Percentiles rank a stretch among this genome's conserved stretches.
phyloP scores from a whole-genome alignment of 1,140 invertebrate species.

The Fragariocoptes setiger region DNA sequence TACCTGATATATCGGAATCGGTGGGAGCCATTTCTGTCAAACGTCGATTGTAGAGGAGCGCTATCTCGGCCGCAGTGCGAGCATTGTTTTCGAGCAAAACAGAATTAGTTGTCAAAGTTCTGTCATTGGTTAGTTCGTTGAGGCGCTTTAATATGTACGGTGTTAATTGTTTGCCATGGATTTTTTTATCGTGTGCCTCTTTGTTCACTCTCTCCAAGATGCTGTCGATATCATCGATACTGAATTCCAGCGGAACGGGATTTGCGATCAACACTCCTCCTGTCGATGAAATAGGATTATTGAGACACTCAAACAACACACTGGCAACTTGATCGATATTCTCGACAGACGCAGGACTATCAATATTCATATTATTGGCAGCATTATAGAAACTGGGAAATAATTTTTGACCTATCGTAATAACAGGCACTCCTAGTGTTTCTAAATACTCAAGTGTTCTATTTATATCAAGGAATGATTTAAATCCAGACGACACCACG shows the following conservation, averaged over 20 bases:
- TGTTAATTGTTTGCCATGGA: conserved; percentile 58
- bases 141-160: conserved; percentile 55
- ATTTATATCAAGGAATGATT: conserved; percentile 81
- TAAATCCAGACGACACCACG: conserved; percentile 76
- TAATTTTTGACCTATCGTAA: no score
- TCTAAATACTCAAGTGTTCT: conserved; percentile 81
- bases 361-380: background rate
- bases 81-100: conserved; percentile 75
- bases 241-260: background rate
- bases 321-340: background rate
- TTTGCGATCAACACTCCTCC: background rate
- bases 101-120: conserved; percentile 50
- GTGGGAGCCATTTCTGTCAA: no score
- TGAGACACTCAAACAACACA: background rate
- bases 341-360: background rate
- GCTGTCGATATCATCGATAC: background rate
- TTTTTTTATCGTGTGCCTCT: conserved; percentile 19
- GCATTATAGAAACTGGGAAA: background rate
- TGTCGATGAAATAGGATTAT: background rate
- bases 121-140: conserved; percentile 36
- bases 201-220: background rate
- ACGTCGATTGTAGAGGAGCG: conserved; percentile 26
- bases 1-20: no score
- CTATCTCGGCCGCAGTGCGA: conserved; percentile 43
- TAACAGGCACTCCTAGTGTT: conserved; percentile 68